phyloP scores from a whole-genome alignment of 2,888 invertebrate species.

The Nemurella pictetii region DNA sequence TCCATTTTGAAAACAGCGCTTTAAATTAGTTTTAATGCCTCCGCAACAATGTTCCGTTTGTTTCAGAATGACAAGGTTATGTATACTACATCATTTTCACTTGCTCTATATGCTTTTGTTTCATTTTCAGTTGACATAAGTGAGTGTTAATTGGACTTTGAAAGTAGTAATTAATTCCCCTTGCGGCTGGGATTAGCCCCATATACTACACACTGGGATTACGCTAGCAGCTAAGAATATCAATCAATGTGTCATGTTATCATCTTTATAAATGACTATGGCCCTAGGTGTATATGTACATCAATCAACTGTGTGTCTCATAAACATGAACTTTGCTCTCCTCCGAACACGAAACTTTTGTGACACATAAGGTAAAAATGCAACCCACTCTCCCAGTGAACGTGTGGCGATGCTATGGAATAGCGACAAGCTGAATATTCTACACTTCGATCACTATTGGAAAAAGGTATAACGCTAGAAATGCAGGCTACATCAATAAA shows the following conservation, averaged over 20 bases:
- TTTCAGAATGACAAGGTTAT: not conserved
- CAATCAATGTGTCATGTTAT: constrained; percentile 13
- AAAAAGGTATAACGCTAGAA: not conserved
- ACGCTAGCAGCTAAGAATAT: not conserved
- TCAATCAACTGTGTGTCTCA: constrained; percentile 10
- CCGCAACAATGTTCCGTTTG: not conserved
- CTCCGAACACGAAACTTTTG: not conserved
- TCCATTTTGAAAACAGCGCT: too few relatives aligned
- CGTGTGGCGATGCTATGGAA: too few relatives aligned
- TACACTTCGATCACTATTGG: not conserved
- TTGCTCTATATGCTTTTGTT: not conserved
- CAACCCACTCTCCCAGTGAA: too few relatives aligned
- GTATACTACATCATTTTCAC: not conserved
- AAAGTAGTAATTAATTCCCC: not conserved
- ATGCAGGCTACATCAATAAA: not conserved
- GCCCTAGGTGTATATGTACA: not conserved
- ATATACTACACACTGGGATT: not conserved
- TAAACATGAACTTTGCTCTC: constrained; percentile 10
- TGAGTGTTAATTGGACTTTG: not conserved
- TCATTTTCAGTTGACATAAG: not conserved
- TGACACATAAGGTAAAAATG: not conserved
- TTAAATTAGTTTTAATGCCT: too few relatives aligned
- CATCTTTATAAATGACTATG: constrained; percentile 2
- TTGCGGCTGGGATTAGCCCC: not conserved
- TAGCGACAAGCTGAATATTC: not conserved